phyloP scores from a whole-genome alignment of 2,113 vertebrate species.

The Formicarius rufipectus region DNA sequence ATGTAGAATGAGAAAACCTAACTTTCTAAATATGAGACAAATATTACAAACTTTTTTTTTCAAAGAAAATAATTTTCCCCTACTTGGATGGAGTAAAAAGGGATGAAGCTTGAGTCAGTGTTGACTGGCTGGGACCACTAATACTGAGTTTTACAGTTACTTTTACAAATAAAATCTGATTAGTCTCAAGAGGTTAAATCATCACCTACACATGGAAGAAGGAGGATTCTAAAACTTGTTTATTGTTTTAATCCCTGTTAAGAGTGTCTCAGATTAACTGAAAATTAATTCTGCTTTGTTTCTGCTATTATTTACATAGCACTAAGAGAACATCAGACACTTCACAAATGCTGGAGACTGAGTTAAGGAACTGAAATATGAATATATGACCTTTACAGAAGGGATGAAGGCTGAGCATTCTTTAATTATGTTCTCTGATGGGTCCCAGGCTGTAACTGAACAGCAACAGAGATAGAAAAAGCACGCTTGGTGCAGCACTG shows the following conservation, averaged over 20 bases:
- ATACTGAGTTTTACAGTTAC: background rate
- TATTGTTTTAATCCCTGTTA: background rate
- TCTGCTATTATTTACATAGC: background rate
- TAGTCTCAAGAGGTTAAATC: background rate
- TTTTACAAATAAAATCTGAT: background rate
- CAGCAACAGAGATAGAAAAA: background rate
- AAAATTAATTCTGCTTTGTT: background rate
- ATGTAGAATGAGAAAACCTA: background rate
- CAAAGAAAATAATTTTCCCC: background rate
- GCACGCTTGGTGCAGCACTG: background rate
- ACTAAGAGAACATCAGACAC: background rate
- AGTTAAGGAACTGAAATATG: conserved; percentile 1
- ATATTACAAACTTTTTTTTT: background rate
- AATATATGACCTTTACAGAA: background rate
- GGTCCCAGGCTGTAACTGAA: background rate
- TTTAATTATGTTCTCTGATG: background rate
- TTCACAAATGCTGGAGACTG: background rate
- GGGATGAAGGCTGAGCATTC: background rate
- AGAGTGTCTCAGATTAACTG: background rate
- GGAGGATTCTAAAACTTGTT: background rate
- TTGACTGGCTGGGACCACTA: background rate
- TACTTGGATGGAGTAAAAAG: background rate
- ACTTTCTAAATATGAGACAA: background rate
- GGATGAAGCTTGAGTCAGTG: background rate
- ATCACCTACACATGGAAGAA: background rate